Percentiles rank a stretch among this genome's conserved stretches.
These are phyloP conservation scores for Gorsachius goisagi DNA, from an alignment of 2,113 vertebrate genomes.

Conservation along the genomic window DNA sequence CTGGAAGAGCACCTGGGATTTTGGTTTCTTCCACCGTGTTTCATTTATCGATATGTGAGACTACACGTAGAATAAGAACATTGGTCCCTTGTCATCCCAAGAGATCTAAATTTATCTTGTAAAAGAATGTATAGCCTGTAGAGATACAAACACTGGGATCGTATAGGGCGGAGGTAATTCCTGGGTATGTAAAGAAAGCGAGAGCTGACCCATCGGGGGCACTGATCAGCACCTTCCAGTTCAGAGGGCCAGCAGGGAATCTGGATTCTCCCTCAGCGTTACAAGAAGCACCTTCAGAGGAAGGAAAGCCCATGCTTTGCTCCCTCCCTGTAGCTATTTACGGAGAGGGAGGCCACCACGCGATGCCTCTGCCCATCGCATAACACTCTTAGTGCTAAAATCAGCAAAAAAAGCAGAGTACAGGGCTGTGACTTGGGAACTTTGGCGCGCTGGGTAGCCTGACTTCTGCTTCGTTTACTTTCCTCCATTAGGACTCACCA, in stretches of 20 bases:
- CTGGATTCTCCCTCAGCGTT: not conserved
- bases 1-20: not conserved
- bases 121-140: not conserved
- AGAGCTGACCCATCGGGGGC: not conserved
- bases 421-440: not conserved
- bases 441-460: fast-evolving
- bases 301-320: not conserved
- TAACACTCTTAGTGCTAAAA: not conserved
- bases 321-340: not conserved
- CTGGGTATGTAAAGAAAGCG: fast-evolving
- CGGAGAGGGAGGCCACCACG: not conserved
- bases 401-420: not conserved
- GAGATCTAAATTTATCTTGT: not conserved
- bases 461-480: not conserved
- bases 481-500: not conserved
- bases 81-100: not conserved
- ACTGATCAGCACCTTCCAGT: not conserved
- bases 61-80: fast-evolving
- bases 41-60: not conserved
- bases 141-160: fast-evolving
- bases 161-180: not conserved
- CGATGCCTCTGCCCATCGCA: fast-evolving
- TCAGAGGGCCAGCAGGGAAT: not conserved
- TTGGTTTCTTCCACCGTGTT: not conserved
- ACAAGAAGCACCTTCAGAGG: not conserved